A percentile compares a stretch with the other conserved stretches of the same genome.
phyloP scores from a whole-genome alignment of 1,140 invertebrate species.

The Pollicipes pollicipes region DNA sequence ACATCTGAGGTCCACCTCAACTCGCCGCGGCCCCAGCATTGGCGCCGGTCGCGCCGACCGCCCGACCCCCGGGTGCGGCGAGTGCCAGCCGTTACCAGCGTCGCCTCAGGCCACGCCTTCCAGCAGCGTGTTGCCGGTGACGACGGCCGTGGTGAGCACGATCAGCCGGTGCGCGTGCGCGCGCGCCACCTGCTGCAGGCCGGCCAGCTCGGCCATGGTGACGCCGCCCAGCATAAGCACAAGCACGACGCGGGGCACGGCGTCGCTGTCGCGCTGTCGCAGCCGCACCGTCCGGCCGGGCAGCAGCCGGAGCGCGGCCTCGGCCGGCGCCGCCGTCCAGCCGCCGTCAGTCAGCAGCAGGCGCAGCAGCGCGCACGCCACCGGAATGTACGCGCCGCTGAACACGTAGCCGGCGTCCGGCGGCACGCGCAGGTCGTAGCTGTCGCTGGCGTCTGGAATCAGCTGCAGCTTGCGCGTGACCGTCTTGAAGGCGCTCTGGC shows the following conservation, averaged over 20 bases:
- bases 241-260: slow-evolving; percentile 8
- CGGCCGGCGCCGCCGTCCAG: background rate
- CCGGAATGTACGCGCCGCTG: slow-evolving; percentile 14
- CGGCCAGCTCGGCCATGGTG: slow-evolving; percentile 13
- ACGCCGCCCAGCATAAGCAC: slow-evolving; percentile 13
- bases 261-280: background rate
- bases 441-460: slow-evolving; percentile 13
- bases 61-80: too few species aligned
- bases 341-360: background rate
- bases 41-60: too few species aligned
- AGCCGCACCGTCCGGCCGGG: slow-evolving; percentile 5
- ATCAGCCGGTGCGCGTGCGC: background rate
- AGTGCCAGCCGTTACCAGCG: too few species aligned
- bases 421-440: slow-evolving; percentile 12
- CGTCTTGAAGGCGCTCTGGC: background rate
- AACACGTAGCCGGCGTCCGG: slow-evolving; percentile 14
- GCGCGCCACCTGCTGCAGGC: background rate
- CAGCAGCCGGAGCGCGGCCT: slow-evolving; percentile 11
- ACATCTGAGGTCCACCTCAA: too few species aligned
- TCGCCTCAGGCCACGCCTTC: background rate
- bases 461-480: slow-evolving; percentile 8
- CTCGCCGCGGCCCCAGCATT: too few species aligned
- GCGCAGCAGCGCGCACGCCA: slow-evolving; percentile 8
- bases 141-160: background rate
- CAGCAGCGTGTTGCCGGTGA: background rate